These are phyloP conservation scores for Rousettus leschenaultii DNA, from an alignment of 2,113 vertebrate species.

Conservation along the genomic window DNA sequence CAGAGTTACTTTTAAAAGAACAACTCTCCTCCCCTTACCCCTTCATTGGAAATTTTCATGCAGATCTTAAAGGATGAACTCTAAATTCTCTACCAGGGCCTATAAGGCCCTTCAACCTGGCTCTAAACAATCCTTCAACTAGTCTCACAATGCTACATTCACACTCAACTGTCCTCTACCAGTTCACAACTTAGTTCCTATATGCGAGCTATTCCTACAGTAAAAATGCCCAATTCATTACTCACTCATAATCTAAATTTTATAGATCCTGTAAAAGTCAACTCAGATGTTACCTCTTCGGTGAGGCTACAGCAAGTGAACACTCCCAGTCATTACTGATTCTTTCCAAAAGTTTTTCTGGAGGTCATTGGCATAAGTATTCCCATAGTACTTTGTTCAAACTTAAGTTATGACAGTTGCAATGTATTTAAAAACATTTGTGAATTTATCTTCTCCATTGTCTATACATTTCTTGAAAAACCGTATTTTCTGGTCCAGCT, in stretches of 20 bases:
- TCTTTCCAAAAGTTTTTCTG: background rate
- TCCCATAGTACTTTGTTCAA: background rate
- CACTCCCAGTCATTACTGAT: background rate
- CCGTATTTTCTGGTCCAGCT: background rate
- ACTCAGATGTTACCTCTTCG: background rate
- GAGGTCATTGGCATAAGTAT: background rate
- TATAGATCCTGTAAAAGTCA: background rate
- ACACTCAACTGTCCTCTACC: background rate
- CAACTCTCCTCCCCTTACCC: background rate
- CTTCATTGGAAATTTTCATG: background rate
- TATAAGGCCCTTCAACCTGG: background rate
- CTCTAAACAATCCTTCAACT: background rate
- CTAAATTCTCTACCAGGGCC: background rate
- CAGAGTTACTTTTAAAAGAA: background rate
- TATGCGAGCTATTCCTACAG: background rate
- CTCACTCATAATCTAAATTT: background rate
- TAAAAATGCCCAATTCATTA: background rate
- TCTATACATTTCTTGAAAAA: background rate
- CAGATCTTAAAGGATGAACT: background rate
- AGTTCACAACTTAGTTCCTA: background rate
- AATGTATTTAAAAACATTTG: background rate
- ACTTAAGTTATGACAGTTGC: background rate
- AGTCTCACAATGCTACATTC: background rate
- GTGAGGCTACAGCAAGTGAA: background rate
- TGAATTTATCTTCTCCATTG: background rate